Conservation (phyloP, 2,888 invertebrate species). For the Drosophila sordidula region DNA sequence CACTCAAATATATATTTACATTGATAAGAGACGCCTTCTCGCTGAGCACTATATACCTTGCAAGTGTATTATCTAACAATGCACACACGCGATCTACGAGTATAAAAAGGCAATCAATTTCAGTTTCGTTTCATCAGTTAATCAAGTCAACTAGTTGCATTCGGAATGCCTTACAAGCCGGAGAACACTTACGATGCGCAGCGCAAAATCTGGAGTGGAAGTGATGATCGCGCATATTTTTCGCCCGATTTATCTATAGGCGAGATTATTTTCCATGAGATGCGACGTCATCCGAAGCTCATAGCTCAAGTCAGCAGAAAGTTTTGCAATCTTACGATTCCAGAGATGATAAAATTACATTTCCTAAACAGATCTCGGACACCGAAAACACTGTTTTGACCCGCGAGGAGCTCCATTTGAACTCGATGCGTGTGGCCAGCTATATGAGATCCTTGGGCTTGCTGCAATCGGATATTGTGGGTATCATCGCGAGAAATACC, state of each 20-base stretch:
- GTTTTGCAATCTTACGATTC: too few species aligned
- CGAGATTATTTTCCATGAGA: conserved; percentile 54
- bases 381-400: conserved; percentile 58
- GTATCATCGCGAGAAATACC: conserved; percentile 73
- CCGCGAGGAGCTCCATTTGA: conserved; percentile 48
- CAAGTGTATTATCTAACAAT: background rate
- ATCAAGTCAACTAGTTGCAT: background rate
- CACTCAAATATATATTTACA: background rate
- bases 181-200: conserved; percentile 46
- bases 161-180: conserved; percentile 42
- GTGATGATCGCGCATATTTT: conserved; percentile 31
- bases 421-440: conserved; percentile 67
- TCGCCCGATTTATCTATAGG: conserved; percentile 66
- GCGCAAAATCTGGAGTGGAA: conserved; percentile 61
- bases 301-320: conserved; percentile 48
- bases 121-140: conserved; percentile 11
- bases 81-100: background rate
- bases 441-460: conserved; percentile 58
- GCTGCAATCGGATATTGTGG: conserved; percentile 70
- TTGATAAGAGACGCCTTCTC: background rate
- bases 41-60: background rate
- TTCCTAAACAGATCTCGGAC: conserved; percentile 53
- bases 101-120: conserved; percentile 19
- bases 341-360: too few species aligned
- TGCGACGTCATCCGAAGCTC: conserved; percentile 57